These are phyloP conservation scores for Venturia canescens DNA, from an alignment of 1,140 invertebrate genomes.

Conservation along the genomic window DNA sequence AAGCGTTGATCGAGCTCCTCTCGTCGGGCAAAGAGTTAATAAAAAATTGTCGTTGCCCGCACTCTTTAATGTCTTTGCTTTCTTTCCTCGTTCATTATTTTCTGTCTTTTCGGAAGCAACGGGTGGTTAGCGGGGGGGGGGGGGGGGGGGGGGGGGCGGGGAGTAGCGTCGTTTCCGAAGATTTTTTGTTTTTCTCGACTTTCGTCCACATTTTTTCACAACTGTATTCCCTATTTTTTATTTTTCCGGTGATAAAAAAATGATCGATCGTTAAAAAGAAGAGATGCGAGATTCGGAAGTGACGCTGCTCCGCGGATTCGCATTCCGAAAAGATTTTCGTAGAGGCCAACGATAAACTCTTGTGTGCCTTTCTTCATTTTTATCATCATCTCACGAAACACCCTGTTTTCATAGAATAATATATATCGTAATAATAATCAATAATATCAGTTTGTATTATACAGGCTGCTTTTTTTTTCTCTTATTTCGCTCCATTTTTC, in stretches of 20 bases:
- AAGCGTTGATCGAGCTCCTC: not conserved
- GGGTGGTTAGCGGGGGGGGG: no score
- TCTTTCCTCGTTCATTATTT: not conserved
- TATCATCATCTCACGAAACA: slow-evolving; percentile 73
- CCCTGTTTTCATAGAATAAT: slow-evolving; percentile 72
- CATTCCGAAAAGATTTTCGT: not conserved
- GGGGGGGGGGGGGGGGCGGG: no score
- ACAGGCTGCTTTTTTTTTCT: slow-evolving; percentile 66
- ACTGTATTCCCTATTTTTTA: no score
- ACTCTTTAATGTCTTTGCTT: not conserved
- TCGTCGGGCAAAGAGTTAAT: slow-evolving; percentile 65
- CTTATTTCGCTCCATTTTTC: not conserved
- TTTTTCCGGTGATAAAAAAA: not conserved
- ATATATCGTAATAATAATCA: slow-evolving; percentile 72
- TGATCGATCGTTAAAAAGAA: slow-evolving; percentile 29
- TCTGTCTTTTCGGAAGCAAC: not conserved
- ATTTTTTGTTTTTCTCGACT: slow-evolving; percentile 12
- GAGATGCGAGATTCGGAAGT: not conserved
- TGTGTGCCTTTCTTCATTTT: not conserved
- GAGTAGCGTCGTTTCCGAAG: not conserved
- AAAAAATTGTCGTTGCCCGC: slow-evolving; percentile 67
- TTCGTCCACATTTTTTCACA: no score
- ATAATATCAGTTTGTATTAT: slow-evolving; percentile 76
- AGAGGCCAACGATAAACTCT: slow-evolving; percentile 15
- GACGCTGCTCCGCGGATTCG: not conserved